Evolutionary conservation across 2,888 invertebrate species (phyloP), one percentile per base, ranked within the genome.

Genomic region (Drosophila algonquin): DNA sequence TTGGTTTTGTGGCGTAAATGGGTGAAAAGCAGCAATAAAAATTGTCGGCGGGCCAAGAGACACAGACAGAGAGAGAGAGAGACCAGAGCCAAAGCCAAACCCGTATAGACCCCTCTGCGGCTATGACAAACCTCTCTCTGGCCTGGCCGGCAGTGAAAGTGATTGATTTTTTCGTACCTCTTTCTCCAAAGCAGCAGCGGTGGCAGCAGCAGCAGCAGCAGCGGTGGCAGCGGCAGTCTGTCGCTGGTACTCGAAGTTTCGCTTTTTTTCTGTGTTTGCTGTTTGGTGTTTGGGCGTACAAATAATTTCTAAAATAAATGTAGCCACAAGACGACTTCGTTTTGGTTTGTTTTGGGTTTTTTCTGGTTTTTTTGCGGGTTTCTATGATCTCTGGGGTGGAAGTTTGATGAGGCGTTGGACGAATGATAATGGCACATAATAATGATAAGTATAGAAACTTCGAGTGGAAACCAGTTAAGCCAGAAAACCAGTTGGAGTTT

Each of bases 21-120:
- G 82, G 78, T 77, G 84, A 79, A 82, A 82, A 81, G 80, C 74
- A 76, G 63, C 67, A 75, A 83, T 67, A 79, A 81, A 79, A 77
- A 77, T 77, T 73, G 84, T 77, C 60, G 81, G 79, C 21, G 24
- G 50, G 46, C 12, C 44, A 30, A 14, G 40, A 14, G 40, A 40
- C 40, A 32, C 32, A 32, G 4, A 35, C 0, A 35, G 24, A 21
- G 45, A 67, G 76, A 44, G 9, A 30, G 12, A 30, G 46, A n/a
- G 2, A 27, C 40, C 18, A 27, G 35, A 32, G 48, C 40, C 40
- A 35, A 63, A 79, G 60, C 76, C 67, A 63, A 68, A 56, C 54
- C 53, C 35, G 54, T 40, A 44, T 32, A 56, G 59, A 48, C 59
- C 50, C 67, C 27, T 16, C 65, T 54, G 55, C 45, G 59, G 47